Percentiles rank a stretch among this genome's conserved stretches.
Conservation (phyloP, 2,888 invertebrate genomes). For the Stenolophus ochropezus region DNA sequence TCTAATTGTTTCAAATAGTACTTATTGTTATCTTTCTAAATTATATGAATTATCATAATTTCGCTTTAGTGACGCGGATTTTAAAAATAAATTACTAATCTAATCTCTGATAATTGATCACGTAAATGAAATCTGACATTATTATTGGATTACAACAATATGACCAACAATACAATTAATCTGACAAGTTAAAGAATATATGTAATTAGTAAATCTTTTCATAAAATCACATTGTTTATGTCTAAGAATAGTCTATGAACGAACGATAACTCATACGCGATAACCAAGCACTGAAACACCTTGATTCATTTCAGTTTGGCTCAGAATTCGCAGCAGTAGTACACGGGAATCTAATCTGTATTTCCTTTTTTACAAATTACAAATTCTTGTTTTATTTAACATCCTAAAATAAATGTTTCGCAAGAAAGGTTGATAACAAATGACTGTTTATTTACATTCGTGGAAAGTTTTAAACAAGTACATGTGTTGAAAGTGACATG, state of each 20-base stretch:
- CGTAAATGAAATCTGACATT: background rate
- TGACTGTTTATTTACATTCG: background rate
- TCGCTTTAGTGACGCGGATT: background rate
- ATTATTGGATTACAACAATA: background rate
- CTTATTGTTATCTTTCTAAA: too few species aligned
- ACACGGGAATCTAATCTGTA: background rate
- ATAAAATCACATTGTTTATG: conserved; percentile 7
- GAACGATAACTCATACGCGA: background rate
- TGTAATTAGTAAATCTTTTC: background rate
- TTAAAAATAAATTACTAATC: background rate
- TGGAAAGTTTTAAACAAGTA: conserved; percentile 10
- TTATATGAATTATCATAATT: too few species aligned
- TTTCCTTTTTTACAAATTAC: background rate
- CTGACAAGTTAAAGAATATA: background rate
- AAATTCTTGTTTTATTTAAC: conserved; percentile 1
- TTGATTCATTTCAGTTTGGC: too few species aligned
- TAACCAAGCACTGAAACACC: background rate
- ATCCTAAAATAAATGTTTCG: background rate
- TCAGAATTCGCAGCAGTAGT: background rate
- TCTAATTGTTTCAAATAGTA: too few species aligned
- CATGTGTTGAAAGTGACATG: background rate
- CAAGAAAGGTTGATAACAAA: conserved; percentile 15
- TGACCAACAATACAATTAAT: background rate
- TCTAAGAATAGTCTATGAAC: background rate
- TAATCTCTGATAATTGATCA: background rate